Evolutionary conservation across 2,113 vertebrate genomes (phyloP).

Genomic region (Brachypteracias leptosomus): DNA sequence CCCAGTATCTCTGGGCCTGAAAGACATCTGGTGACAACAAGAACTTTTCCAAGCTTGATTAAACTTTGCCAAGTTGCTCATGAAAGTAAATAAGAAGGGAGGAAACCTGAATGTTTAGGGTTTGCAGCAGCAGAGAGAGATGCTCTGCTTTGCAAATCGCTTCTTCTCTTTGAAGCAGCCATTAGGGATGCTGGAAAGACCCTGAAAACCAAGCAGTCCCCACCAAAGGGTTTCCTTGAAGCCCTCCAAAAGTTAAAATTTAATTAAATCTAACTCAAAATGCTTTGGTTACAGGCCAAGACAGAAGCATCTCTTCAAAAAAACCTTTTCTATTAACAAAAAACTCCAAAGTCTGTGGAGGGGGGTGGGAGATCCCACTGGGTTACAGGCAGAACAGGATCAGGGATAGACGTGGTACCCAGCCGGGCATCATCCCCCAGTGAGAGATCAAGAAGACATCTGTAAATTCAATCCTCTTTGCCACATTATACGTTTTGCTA

Average conservation of each 20-base stretch:
- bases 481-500: not conserved
- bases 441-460: not conserved
- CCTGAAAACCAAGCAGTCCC: not conserved
- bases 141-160: not conserved
- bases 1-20: not conserved
- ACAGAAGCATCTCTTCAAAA: too few relatives aligned
- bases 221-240: not conserved
- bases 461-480: not conserved
- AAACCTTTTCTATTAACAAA: not conserved
- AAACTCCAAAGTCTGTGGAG: rapidly evolving
- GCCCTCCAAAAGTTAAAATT: not conserved
- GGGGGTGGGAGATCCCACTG: not conserved
- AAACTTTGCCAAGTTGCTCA: not conserved
- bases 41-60: rapidly evolving
- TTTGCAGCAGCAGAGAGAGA: not conserved
- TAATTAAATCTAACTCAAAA: not conserved
- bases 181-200: not conserved
- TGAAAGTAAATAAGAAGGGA: not conserved
- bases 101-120: not conserved
- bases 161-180: not conserved
- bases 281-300: not conserved
- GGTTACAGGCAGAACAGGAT: not conserved
- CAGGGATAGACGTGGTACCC: not conserved
- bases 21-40: not conserved
- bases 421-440: rapidly evolving